Evolutionary conservation across 2,888 invertebrate species (phyloP), one percentile per base, ranked within the genome.

Genomic region (Eupithecia vulgata): DNA sequence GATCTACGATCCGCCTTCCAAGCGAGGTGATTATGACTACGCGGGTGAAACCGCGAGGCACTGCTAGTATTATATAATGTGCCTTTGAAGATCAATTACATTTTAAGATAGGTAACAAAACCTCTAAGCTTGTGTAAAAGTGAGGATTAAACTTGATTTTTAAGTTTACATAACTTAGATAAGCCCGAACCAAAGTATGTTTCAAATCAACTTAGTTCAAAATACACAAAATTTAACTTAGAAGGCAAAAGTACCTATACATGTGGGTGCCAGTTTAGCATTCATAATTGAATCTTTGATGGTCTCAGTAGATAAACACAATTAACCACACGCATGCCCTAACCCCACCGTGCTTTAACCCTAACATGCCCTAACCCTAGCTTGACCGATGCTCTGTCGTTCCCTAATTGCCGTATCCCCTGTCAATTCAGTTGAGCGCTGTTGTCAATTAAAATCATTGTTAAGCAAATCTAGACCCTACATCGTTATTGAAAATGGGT

Each of bases 371-470:
- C 57, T 57, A 35, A 45, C 67, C 68, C 68, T 71, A 66, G 64
- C 68, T 67, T 74, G 71, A 74, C 71, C 71, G 61, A 67, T 67
- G 71, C 68, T 72, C 72, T 70, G 68, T 61, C 66, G 12, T 48
- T 30, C 71, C 42, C 74, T 77, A 76, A 77, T 71, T 71, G 66
- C 73, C 70, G 65, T 64, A 64, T 61, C 76, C 74, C 73, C 70
- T 69, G 70, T 77, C 78, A 80, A 81, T 81, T 81, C 74, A 75
- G 72, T 70, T 71, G 71, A 78, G 72, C 73, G 65, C 70, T 70
- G 67, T 78, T 76, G 81, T 81, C 82, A 78, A 82, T 82, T 83
- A 81, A 79, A 80, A 83, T 81, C 78, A 80, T 79, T 75, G 79
- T 68, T 68, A 72, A 68, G 25, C 35, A 34, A 75, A 76, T 76